Conservation (phyloP, 2,797 vertebrate species). For the Phyllotis vaccarum region DNA sequence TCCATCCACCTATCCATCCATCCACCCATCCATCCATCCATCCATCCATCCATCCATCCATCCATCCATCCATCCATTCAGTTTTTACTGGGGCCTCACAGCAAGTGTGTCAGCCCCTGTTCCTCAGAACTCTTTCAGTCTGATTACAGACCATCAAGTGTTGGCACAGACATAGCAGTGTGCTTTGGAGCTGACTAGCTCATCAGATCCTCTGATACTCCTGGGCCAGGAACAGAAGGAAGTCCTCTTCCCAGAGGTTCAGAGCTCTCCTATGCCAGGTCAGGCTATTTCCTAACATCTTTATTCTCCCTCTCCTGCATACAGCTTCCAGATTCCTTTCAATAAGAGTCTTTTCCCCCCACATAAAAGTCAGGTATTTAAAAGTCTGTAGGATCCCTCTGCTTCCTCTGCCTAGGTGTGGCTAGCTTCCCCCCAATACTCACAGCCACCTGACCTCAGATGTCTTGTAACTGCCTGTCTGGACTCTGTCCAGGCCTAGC, state of each 20-base stretch:
- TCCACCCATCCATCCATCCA: not conserved
- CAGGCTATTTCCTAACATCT: not conserved
- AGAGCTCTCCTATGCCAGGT: not conserved
- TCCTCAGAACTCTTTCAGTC: not conserved
- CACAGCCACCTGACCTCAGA: not conserved
- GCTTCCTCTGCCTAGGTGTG: accelerated
- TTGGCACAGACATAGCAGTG: accelerated
- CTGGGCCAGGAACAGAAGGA: not conserved
- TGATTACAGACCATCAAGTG: not conserved
- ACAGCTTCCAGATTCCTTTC: not conserved
- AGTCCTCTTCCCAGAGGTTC: not conserved
- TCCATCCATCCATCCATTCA: not conserved
- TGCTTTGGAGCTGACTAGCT: not conserved
- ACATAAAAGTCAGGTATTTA: not conserved
- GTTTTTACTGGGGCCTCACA: not conserved
- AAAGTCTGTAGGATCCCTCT: not conserved
- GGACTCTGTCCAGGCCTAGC: not conserved
- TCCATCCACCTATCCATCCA: not conserved
- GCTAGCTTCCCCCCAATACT: too few species aligned
- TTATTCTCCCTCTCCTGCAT: not conserved
- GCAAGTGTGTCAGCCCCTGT: not conserved
- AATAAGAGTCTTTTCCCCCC: not conserved
- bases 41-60: not conserved
- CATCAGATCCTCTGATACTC: accelerated
- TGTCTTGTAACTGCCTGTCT: not conserved